Percentiles rank a stretch among this genome's conserved stretches.
Conservation (phyloP, 2,888 invertebrate species). For the Lycaena phlaeas region DNA sequence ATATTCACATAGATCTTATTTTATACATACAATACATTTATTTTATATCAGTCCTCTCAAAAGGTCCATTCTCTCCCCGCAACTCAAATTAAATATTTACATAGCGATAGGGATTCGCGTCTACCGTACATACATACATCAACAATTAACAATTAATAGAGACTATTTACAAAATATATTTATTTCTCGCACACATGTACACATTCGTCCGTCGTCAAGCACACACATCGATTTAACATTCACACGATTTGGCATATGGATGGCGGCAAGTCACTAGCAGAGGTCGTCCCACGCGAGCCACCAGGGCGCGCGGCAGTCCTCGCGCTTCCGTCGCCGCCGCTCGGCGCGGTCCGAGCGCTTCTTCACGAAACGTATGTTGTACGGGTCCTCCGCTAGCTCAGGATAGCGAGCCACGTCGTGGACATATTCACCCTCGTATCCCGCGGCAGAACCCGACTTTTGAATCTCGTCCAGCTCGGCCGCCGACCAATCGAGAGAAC, state of each 20-base stretch:
- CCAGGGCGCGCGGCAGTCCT: constrained; percentile 58
- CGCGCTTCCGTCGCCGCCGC: constrained; percentile 81
- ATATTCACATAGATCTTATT: constrained; percentile 73
- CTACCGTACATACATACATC: constrained; percentile 73
- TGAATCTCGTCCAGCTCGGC: constrained; percentile 91
- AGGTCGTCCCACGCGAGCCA: constrained; percentile 60
- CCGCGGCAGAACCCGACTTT: constrained; percentile 86
- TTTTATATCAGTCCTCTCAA: constrained; percentile 73
- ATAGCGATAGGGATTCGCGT: constrained; percentile 71
- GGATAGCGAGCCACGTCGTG: constrained; percentile 93
- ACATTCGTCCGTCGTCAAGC: constrained; percentile 51
- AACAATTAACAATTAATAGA: constrained; percentile 73
- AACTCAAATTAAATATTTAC: constrained; percentile 71
- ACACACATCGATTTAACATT: constrained; percentile 45
- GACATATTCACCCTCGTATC: constrained; percentile 92
- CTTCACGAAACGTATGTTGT: constrained; percentile 92
- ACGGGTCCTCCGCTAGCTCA: constrained; percentile 95
- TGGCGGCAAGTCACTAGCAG: constrained; percentile 67
- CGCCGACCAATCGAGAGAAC: constrained; percentile 88
- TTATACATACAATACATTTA: constrained; percentile 73
- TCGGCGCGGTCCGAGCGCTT: constrained; percentile 82
- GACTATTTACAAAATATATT: constrained; percentile 72
- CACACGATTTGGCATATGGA: constrained; percentile 69
- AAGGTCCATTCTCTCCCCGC: constrained; percentile 73
- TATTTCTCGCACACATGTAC: constrained; percentile 22